A percentile compares a stretch with the other conserved stretches of the same genome.
phyloP scores from a whole-genome alignment of 2,113 vertebrate species.

The Hippolais icterina region DNA sequence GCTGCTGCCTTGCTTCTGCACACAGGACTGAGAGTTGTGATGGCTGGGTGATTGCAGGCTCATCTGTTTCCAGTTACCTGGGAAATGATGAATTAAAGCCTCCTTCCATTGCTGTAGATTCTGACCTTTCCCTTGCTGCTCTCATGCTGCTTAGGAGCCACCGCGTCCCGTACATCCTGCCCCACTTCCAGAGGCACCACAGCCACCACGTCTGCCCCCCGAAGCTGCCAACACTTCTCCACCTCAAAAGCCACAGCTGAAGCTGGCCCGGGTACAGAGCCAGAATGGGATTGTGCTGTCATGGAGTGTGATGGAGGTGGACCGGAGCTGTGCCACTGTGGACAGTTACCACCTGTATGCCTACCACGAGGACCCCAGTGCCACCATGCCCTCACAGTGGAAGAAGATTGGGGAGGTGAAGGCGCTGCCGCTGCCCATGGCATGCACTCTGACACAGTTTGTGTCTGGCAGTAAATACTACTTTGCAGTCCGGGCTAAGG shows the following conservation, averaged over 20 bases:
- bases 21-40: not conserved
- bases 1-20: not conserved
- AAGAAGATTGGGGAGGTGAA: slow-evolving; percentile 99
- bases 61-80: not conserved
- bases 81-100: not conserved
- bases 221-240: slow-evolving; percentile 85
- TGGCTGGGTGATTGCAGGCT: not conserved
- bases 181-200: slow-evolving; percentile 79
- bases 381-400: slow-evolving; percentile 86
- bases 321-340: slow-evolving; percentile 88
- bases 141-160: slow-evolving; percentile 61
- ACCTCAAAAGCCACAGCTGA: slow-evolving; percentile 85
- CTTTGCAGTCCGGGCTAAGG: slow-evolving; percentile 95
- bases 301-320: slow-evolving; percentile 93
- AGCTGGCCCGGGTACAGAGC: slow-evolving; percentile 89
- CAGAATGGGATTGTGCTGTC: slow-evolving; percentile 96
- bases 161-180: slow-evolving; percentile 77
- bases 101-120: not conserved
- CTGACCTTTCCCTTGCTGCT: not conserved
- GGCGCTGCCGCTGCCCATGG: slow-evolving; percentile 95
- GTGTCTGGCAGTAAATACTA: slow-evolving; percentile 97
- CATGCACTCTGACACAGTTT: slow-evolving; percentile 97
- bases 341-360: slow-evolving; percentile 98
- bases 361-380: slow-evolving; percentile 82
- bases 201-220: slow-evolving; percentile 84